Evolutionary conservation across 1,140 invertebrate genomes (phyloP), one percentile per base, ranked within the genome.

Genomic region (Drosophila pandora): DNA sequence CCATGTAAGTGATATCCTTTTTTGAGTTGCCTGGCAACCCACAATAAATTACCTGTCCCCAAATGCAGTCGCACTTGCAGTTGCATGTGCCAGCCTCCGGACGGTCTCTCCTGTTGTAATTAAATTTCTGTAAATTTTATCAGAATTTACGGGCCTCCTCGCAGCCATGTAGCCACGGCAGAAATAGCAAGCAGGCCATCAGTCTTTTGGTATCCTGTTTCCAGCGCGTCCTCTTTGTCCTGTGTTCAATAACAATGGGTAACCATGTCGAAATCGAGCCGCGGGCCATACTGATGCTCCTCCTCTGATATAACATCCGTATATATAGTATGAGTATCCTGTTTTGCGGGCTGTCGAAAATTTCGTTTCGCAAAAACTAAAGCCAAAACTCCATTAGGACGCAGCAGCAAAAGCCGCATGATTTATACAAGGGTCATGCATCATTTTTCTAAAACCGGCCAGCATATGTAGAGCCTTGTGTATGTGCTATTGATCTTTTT

Each of bases 121-220:
- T 87, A 87, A 87, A 87, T 87, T 88, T 88, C 64, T 47, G 84
- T 71, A 30, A 76, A 82, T 82, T 87, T 82, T 78, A 82, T 76
- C 83, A 88, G 60, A 87, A 88, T 87, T 82, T 88, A 76, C 76
- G 83, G 64, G 34, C 64, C 55, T 50, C 28, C 30, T 60, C 52
- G 49, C 49, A 37, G 41, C 25, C 4, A 25, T 28, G 21, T 30
- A 25, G 8, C n/a, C 23, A 52, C 52, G 50, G 34, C 41, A 41
- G 39, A 41, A 39, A 17, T 10, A 21, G 21, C 30, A 3, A 55
- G 13, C 50, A 43, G 41, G 48, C 47, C 78, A 70, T 87, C 63
- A 58, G 30, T 61, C 23, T 30, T 59, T 37, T 23, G 12, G 47
- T 58, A 52, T 39, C 52, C 61, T 47, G 17, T 49, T 8, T 30